Evolutionary conservation across 1,140 invertebrate genomes (phyloP), one percentile per base, ranked within the genome.

Genomic region (Aphis craccivora): DNA sequence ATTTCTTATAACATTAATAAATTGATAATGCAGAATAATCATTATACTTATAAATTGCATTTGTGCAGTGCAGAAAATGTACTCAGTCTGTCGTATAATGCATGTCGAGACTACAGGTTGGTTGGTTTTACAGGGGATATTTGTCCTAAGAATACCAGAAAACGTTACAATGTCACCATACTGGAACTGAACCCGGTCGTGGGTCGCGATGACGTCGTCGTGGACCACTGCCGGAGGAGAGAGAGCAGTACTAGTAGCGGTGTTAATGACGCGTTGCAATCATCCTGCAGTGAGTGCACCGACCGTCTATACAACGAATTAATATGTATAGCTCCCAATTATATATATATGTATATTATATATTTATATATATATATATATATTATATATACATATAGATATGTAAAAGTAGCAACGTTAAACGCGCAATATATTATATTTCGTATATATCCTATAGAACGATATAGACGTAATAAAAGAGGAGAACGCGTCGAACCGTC

Each of bases 111-210:
- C 91, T 23, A 76, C 60, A 76, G 60, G 60, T n/a, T n/a, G 84
- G 81, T 93, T 93, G 91, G 76, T 93, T 93, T 93, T 93, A 37
- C 91, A 93, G 91, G 81, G 23, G 76, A 84, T 55, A 53, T 84
- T 37, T 43, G 81, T 84, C 81, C 67, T 93, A 93, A 93, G 76
- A 93, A 86, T 43, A 3, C 91, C 76, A 53, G 48, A 20, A 93
- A 93, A 86, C 76, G 81, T 51, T 93, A 93, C 91, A 93, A 93
- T 55, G 48, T 93, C 81, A 84, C 81, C 76, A n/a, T 93, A 53
- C 35, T 93, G 40, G 91, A 93, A 93, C 48, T 93, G 91, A 93
- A 86, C 48, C 81, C 91, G 48, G 91, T 93, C 76, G 76, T 55
- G 89, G 40, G 37, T 90, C 89, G 40, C 35, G 89, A 90, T 90